These are phyloP conservation scores for Archivesica marissinica DNA, from an alignment of 1,140 invertebrate genomes.

Conservation along the genomic window DNA sequence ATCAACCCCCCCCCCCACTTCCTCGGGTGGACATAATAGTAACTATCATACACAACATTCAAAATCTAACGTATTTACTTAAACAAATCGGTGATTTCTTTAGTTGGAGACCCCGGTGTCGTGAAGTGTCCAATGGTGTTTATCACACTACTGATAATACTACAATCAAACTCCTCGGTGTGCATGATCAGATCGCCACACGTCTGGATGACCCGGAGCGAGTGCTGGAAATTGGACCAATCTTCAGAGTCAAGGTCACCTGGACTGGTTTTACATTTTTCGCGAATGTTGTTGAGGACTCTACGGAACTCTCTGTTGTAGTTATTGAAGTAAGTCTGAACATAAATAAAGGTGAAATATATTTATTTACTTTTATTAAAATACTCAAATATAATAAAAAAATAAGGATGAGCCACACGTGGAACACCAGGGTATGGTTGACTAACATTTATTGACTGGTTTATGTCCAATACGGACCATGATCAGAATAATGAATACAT, in stretches of 20 bases:
- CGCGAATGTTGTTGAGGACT: slow-evolving; percentile 81
- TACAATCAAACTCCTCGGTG: slow-evolving; percentile 84
- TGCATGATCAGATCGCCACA: slow-evolving; percentile 76
- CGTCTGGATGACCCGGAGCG: slow-evolving; percentile 83
- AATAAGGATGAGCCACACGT: no score
- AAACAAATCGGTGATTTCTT: slow-evolving; percentile 62
- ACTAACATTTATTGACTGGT: neutral
- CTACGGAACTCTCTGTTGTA: slow-evolving; percentile 81
- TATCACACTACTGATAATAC: slow-evolving; percentile 76
- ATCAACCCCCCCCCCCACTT: no score
- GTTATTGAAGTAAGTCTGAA: slow-evolving; percentile 82
- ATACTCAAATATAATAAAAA: no score
- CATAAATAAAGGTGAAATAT: neutral
- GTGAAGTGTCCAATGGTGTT: slow-evolving; percentile 74
- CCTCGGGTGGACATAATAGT: no score
- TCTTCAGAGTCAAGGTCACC: slow-evolving; percentile 77
- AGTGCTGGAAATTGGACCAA: slow-evolving; percentile 84
- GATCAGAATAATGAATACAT: no score
- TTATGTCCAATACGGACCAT: no score
- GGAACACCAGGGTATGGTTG: neutral
- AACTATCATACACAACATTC: no score
- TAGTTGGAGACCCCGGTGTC: slow-evolving; percentile 64
- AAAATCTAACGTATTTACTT: slow-evolving; percentile 54
- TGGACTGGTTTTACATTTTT: slow-evolving; percentile 77
- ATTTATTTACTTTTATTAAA: no score